Percentiles rank a stretch among this genome's conserved stretches.
These are phyloP conservation scores for Entomobrya proxima DNA, from an alignment of 2,888 invertebrate species.

Conservation along the genomic window DNA sequence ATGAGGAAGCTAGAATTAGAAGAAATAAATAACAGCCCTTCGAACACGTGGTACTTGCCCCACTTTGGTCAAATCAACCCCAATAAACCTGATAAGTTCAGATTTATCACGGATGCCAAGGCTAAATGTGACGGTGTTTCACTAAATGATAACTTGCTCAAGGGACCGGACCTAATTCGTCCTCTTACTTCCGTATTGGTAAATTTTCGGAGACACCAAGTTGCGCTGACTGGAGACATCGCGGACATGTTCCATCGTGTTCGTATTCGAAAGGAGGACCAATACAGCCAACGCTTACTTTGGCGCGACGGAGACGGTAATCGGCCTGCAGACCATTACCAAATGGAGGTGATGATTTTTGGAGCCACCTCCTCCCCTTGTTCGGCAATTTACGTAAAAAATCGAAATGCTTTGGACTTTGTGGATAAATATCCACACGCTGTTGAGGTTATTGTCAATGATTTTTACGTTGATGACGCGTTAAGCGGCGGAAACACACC, in stretches of 20 bases:
- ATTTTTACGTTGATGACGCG: neutral
- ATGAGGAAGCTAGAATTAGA: neutral
- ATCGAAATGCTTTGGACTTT: conserved; percentile 28
- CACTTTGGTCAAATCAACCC: conserved; percentile 47
- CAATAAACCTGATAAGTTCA: conserved; percentile 54
- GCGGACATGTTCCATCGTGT: conserved; percentile 61
- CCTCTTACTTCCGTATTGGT: neutral
- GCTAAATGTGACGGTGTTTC: neutral
- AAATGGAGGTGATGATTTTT: conserved; percentile 54
- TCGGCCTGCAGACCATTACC: neutral
- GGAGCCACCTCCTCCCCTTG: conserved; percentile 63
- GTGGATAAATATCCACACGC: conserved; percentile 37
- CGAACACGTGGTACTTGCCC: neutral
- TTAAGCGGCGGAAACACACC: neutral
- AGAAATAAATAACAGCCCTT: neutral
- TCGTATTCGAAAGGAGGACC: conserved; percentile 7
- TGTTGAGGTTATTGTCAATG: neutral
- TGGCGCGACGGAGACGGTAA: conserved; percentile 25
- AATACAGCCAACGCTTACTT: conserved; percentile 24
- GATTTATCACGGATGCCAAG: conserved; percentile 60
- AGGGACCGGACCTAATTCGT: conserved; percentile 42
- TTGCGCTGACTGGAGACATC: conserved; percentile 63
- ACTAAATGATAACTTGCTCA: conserved; percentile 29
- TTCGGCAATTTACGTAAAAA: conserved; percentile 44
- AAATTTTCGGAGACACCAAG: conserved; percentile 21